Percentiles rank a stretch among this genome's conserved stretches.
Evolutionary conservation across 2,113 vertebrate species (phyloP).

Genomic region (Tragulus kanchil): DNA sequence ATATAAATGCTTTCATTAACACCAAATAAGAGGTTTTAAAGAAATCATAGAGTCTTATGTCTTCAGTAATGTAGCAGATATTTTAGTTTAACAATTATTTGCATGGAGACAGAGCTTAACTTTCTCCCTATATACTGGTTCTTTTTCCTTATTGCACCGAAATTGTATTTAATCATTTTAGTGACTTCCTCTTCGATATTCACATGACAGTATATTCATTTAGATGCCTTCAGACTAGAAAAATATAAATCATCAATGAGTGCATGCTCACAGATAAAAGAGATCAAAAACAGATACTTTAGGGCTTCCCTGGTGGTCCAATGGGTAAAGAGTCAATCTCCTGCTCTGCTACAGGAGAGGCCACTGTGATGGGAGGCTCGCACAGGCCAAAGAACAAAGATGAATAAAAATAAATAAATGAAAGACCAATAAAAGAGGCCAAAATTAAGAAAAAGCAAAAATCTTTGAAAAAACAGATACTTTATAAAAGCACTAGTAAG

Average conservation of each 20-base stretch:
- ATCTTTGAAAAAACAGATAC: neutral
- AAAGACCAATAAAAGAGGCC: too few relatives aligned
- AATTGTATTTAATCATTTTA: neutral
- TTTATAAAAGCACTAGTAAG: neutral
- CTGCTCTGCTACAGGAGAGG: too few relatives aligned
- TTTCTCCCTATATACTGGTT: neutral
- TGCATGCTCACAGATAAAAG: neutral
- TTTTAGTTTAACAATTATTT: slow-evolving; percentile 22
- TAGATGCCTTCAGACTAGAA: neutral
- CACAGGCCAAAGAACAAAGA: too few relatives aligned
- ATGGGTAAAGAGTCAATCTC: too few relatives aligned
- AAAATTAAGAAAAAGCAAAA: too few relatives aligned
- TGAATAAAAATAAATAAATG: too few relatives aligned
- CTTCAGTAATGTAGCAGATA: slow-evolving; percentile 4
- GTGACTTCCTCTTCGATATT: neutral
- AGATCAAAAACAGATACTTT: neutral
- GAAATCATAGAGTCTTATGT: neutral
- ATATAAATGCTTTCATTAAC: neutral
- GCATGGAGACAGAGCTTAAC: neutral
- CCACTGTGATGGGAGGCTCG: too few relatives aligned
- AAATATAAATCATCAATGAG: neutral
- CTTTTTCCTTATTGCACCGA: neutral
- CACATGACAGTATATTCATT: neutral
- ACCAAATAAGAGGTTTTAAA: slow-evolving; percentile 5
- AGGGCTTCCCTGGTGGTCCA: too few relatives aligned